Evolutionary conservation across 2,113 vertebrate genomes (phyloP).

Genomic region (Archilochus colubris): DNA sequence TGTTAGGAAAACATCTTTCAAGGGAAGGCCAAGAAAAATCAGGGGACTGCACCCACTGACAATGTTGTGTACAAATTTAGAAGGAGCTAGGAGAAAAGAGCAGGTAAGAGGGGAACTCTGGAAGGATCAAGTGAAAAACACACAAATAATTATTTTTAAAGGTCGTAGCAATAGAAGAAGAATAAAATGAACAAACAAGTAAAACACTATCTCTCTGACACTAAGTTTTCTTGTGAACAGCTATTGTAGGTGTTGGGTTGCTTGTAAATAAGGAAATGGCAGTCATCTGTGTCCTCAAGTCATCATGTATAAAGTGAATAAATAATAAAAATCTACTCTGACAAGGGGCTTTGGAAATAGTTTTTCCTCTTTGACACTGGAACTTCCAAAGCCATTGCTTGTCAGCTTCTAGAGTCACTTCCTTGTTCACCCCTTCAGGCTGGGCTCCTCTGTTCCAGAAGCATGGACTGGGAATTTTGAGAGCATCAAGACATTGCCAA

Average conservation of each 20-base stretch:
- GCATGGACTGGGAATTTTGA: not conserved
- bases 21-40: constrained; percentile 18
- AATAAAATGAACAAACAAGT: not conserved
- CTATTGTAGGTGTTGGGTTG: not conserved
- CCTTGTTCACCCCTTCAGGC: not conserved
- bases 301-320: not conserved
- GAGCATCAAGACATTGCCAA: not conserved
- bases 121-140: not conserved
- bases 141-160: not conserved
- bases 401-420: not conserved
- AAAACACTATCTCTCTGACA: not conserved
- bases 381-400: not conserved
- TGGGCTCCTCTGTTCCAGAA: not conserved
- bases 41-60: not conserved
- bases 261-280: not conserved
- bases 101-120: not conserved
- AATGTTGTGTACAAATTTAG: not conserved
- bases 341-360: not conserved
- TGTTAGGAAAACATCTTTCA: constrained; percentile 39
- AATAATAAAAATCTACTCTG: not conserved
- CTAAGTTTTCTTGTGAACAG: not conserved
- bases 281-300: not conserved
- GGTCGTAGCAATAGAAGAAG: not conserved
- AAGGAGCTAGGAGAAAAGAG: not conserved
- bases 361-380: not conserved